Conservation (phyloP, 1,140 invertebrate species). For the Mizuhopecten yessoensis region DNA sequence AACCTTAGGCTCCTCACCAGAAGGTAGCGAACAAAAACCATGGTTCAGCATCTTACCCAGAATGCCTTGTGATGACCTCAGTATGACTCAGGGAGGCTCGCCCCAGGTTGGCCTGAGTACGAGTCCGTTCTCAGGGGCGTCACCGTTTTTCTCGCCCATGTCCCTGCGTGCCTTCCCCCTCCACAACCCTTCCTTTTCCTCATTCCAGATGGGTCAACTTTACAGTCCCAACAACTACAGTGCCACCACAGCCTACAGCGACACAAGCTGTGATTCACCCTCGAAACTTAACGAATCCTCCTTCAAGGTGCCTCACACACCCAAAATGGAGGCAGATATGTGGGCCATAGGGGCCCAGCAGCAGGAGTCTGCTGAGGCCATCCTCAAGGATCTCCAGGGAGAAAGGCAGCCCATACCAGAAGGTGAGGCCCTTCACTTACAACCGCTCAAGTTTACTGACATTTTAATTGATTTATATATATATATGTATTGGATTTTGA, state of each 20-base stretch:
- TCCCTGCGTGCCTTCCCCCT: constrained; percentile 83
- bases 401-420: constrained; percentile 77
- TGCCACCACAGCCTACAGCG: constrained; percentile 56
- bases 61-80: constrained; percentile 86
- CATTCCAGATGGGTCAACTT: constrained; percentile 76
- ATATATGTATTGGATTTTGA: too few relatives aligned
- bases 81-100: constrained; percentile 73
- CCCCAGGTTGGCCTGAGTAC: constrained; percentile 60
- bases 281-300: constrained; percentile 57
- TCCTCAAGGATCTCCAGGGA: constrained; percentile 71
- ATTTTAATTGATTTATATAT: too few relatives aligned
- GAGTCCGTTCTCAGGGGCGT: constrained; percentile 61
- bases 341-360: constrained; percentile 53
- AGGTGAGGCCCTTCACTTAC: constrained; percentile 66
- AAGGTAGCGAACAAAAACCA: constrained; percentile 80
- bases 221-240: constrained; percentile 56
- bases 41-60: constrained; percentile 88
- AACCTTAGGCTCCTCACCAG: constrained; percentile 60
- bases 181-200: constrained; percentile 71
- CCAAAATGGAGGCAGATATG: constrained; percentile 53
- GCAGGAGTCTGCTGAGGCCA: constrained; percentile 63
- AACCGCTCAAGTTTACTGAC: too few relatives aligned
- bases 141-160: constrained; percentile 86
- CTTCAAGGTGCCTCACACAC: constrained; percentile 76
- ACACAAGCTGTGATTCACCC: constrained; percentile 58